Evolutionary conservation across 2,888 invertebrate genomes (phyloP), one percentile per base, ranked within the genome.

Genomic region (Acrobasis repandana): DNA sequence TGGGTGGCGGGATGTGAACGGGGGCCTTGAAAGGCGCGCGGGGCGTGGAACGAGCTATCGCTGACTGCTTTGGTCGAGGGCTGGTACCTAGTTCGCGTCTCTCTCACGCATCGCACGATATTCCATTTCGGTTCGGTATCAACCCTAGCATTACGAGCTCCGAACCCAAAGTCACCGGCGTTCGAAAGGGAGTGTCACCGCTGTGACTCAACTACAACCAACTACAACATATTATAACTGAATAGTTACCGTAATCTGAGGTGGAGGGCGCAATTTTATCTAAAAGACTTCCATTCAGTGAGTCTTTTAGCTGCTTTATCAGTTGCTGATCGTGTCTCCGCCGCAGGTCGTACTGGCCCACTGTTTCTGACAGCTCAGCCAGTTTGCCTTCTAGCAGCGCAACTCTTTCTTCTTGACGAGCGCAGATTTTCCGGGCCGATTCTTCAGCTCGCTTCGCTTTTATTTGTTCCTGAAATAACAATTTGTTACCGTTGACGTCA

Each of bases 311-410:
- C 81, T 94, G 94, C 65, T 95, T 94, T 72, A 97, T 97, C 15
- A 94, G 93, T 60, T 93, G 93, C 79, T 95, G 95, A 85, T 97
- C 97, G 63, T 94, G 93, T 58, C 95, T 94, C 2, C 96, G 86
- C 9, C 95, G 81, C 61, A 95, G 88, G 77, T 97, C 97, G 73
- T 97, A 96, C 64, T 93, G 94, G 0, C 97, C 97, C 3, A 97
- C 94, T 0, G 95, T 95, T 61, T 94, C 94, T 0, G 97, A 97
- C 34, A 97, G 84, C 75, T 97, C 97, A 0, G 97, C 96, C 16
- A 97, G 82, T 66, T 95, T 93, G 4, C 94, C 93, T 83, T 97
- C 97, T 58, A 97, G 90, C 56, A 94, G 93, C 0, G 95, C 95
- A 0, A 97, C 96, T 63, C 97, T 90, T 61, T 95, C 94, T 79